Conservation (phyloP, 2,797 vertebrate genomes). For the Fistularia commersonii region DNA sequence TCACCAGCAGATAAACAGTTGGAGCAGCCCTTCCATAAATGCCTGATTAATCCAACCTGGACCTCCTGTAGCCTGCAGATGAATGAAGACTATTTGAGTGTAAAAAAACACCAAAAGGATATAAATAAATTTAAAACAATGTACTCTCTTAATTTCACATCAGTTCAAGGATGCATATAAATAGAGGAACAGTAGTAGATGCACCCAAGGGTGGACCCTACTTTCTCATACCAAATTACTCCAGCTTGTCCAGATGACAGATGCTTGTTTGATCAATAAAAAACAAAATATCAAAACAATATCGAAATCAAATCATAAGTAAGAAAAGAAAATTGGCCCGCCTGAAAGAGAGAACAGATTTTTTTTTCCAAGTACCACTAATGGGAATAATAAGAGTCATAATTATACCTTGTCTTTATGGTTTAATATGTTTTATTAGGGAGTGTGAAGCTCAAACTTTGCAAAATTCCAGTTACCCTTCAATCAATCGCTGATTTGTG, state of each 20-base stretch:
- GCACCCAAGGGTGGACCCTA: conserved; percentile 79
- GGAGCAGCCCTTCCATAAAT: conserved; percentile 89
- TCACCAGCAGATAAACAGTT: conserved; percentile 96
- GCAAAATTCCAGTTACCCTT: conserved; percentile 18
- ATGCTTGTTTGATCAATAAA: conserved; percentile 15
- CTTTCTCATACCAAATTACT: conserved; percentile 59
- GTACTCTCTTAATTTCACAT: conserved; percentile 61
- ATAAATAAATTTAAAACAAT: conserved; percentile 51
- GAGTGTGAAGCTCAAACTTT: conserved; percentile 34
- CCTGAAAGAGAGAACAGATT: neutral
- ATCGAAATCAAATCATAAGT: no score
- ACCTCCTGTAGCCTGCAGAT: conserved; percentile 80
- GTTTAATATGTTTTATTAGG: conserved; percentile 39
- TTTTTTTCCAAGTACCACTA: neutral
- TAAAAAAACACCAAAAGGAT: conserved; percentile 69
- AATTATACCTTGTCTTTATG: conserved; percentile 32
- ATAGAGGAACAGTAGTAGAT: conserved; percentile 83
- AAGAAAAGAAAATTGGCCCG: no score
- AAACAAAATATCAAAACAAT: no score
- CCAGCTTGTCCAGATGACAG: neutral
- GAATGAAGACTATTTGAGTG: conserved; percentile 89
- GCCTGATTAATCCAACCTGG: conserved; percentile 84
- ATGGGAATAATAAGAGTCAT: conserved; percentile 26
- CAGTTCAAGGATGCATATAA: conserved; percentile 94
- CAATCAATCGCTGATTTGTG: conserved; percentile 36